Conservation (phyloP, 2,797 vertebrate genomes). For the Crenichthys baileyi region DNA sequence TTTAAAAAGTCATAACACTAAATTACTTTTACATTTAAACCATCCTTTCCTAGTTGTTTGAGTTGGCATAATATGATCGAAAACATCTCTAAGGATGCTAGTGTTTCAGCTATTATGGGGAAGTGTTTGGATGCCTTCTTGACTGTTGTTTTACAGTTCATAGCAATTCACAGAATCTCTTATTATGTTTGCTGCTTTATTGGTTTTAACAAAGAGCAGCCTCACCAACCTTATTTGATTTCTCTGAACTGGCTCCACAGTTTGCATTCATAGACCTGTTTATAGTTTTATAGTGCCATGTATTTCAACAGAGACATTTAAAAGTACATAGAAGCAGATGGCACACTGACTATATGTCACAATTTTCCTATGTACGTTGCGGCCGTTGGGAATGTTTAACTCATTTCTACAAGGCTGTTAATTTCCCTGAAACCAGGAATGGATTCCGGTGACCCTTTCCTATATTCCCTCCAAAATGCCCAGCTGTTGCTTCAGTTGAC, state of each 20-base stretch:
- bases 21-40: background rate
- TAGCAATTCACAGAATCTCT: background rate
- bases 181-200: conserved; percentile 23
- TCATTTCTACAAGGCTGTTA: conserved; percentile 68
- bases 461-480: conserved; percentile 80
- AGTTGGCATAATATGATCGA: conserved; percentile 19
- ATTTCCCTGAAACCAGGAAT: conserved; percentile 64
- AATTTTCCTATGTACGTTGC: conserved; percentile 22
- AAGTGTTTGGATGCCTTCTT: background rate
- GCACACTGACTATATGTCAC: conserved; percentile 19
- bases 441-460: conserved; percentile 48
- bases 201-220: conserved; percentile 19
- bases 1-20: conserved; percentile 22
- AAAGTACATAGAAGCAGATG: conserved; percentile 31
- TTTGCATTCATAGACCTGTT: conserved; percentile 16
- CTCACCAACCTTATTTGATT: conserved; percentile 22
- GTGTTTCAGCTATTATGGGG: conserved; percentile 17
- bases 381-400: conserved; percentile 50
- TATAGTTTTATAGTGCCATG: background rate
- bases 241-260: conserved; percentile 16
- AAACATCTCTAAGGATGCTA: conserved; percentile 19
- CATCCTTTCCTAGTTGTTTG: conserved; percentile 23
- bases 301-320: conserved; percentile 13
- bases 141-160: conserved; percentile 12
- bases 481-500: conserved; percentile 77